Base-by-base conservation (phyloP, 2,113 vertebrate species). In the Paratilapia polleni region DNA sequence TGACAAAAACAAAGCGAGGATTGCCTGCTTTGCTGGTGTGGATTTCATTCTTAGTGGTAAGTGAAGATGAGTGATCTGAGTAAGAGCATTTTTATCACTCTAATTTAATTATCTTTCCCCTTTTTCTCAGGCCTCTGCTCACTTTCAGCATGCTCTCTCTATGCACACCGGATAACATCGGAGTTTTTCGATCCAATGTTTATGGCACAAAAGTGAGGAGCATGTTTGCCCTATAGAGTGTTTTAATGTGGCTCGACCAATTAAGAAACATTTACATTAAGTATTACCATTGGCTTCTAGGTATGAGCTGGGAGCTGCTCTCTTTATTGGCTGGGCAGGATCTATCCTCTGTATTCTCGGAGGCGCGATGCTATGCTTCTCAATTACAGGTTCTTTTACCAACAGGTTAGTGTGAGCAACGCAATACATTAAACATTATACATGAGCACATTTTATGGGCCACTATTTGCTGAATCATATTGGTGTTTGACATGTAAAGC, bases 111-210 rank as follows among this genome's bases (percentile, higher is more conserved):
- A 2, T 4, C 17, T 17, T n/a, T 38, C 19, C 14, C 73, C 54
- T 34, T 68, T 22, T 85, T 92, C 79, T 59, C 87, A 99, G 98
- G 98, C 75, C 73, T 99, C 34, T 97, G 97, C 89, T 98, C 98
- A 41, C 96, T 99, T 92, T 96, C 97, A 3, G 96, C 97, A 19
- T 99, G 97, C 80, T 99, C 98, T 20, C 95, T 99, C 81, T 99
- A 99, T 73, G 98, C 98, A 49, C 96, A 99, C 91, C 97, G 96
- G 92, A 98, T 99, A 92, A 99, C 98, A 6, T 95, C 96, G 2
- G 98, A 99, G 86, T 99, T 99, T 95, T 99, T 98, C 87, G 97
- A 99, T 84, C 98, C 98, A 31, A 94, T 96, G 93, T 97, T 87
- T 94, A 66, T 99, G 82, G 97, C 97, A 81, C 97, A 98, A 94